These are phyloP conservation scores for Zaprionus ornatus DNA, from an alignment of 1,140 invertebrate genomes.

Conservation along the genomic window DNA sequence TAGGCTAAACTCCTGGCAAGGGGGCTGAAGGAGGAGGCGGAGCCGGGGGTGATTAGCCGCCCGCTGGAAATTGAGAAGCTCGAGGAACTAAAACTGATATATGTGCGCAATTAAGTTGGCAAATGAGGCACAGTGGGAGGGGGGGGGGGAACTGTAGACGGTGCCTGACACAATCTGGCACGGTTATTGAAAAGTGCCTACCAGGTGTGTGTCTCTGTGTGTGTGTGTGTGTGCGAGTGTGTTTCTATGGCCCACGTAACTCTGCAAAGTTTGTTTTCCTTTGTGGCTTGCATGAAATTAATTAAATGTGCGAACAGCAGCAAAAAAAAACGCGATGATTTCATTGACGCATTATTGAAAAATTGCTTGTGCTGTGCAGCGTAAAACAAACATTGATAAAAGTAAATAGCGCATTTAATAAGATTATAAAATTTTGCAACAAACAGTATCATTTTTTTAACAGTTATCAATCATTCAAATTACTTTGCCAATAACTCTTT, in stretches of 20 bases:
- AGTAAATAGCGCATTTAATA: background rate
- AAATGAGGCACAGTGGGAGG: conserved; percentile 28
- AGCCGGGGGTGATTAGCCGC: conserved; percentile 49
- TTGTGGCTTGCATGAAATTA: conserved; percentile 24
- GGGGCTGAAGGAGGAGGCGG: background rate
- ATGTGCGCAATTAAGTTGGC: conserved; percentile 60
- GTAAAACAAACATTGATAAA: background rate
- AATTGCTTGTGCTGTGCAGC: background rate
- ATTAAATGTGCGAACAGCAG: conserved; percentile 23
- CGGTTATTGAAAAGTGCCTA: conserved; percentile 69
- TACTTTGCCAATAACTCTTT: no score
- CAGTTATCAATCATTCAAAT: no score
- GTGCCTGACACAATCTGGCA: conserved; percentile 75
- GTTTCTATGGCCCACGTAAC: conserved; percentile 1
- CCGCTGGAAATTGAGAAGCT: conserved; percentile 28
- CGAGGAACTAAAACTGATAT: conserved; percentile 67
- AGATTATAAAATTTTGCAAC: background rate
- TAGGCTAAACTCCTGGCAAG: conserved; percentile 41
- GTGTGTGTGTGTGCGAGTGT: background rate
- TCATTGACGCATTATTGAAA: conserved; percentile 1
- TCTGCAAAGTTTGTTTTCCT: conserved; percentile 16
- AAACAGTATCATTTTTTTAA: background rate
- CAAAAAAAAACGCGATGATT: background rate
- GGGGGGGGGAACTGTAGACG: conserved; percentile 9
- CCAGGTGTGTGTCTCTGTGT: conserved; percentile 19